Percentiles rank a stretch among this genome's conserved stretches.
phyloP scores from a whole-genome alignment of 2,797 vertebrate genomes.

The Spea hammondii region DNA sequence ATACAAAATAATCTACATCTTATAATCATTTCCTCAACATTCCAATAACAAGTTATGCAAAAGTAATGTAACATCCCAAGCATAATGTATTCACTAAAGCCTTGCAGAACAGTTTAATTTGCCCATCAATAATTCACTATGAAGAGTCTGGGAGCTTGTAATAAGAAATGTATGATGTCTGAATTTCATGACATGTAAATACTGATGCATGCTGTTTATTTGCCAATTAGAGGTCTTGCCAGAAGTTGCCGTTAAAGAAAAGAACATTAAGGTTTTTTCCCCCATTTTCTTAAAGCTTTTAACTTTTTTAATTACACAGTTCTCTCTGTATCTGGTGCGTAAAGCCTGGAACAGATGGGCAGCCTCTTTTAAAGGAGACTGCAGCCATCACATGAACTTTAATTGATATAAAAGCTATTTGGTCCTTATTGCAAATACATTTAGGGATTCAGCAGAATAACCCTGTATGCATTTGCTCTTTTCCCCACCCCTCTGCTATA shows the following conservation, averaged over 20 bases:
- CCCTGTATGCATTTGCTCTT: too few relatives aligned
- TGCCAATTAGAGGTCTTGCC: not conserved
- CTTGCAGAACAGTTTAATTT: constrained; percentile 33
- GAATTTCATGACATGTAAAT: constrained; percentile 18
- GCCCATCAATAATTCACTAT: constrained; percentile 31
- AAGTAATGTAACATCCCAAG: constrained; percentile 9
- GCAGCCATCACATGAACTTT: too few relatives aligned
- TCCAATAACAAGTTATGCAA: not conserved
- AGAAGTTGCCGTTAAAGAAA: not conserved
- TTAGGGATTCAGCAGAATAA: too few relatives aligned
- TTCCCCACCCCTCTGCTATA: too few relatives aligned
- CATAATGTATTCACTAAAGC: constrained; percentile 21
- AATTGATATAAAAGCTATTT: too few relatives aligned
- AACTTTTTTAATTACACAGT: constrained; percentile 7
- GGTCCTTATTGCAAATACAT: too few relatives aligned
- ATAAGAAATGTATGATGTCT: not conserved
- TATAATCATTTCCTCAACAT: too few relatives aligned
- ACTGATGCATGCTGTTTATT: constrained; percentile 22
- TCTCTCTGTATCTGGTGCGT: not conserved
- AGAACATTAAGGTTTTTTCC: not conserved
- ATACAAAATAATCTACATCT: too few relatives aligned
- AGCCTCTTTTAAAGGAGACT: too few relatives aligned
- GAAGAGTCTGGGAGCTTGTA: not conserved
- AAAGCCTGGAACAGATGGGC: not conserved
- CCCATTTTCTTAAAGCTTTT: not conserved